Evolutionary conservation across 2,113 vertebrate species (phyloP), one percentile per base, ranked within the genome.

Genomic region (Chionomys nivalis): DNA sequence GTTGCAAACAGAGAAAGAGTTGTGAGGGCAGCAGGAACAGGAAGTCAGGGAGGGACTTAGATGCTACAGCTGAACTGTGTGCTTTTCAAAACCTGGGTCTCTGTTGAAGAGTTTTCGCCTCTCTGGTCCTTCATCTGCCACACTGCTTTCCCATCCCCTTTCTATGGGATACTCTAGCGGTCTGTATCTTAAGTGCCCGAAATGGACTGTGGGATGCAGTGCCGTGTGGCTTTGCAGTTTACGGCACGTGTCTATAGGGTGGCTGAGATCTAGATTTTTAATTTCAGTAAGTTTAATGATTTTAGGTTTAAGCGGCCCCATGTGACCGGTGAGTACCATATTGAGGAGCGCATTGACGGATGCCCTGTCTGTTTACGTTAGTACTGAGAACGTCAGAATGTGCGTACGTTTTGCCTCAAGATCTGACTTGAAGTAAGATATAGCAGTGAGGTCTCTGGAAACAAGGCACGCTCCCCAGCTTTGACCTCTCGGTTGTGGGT

Each of bases 41-140:
- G 44, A 47, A 12, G 12, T 36, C 14, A 79, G 36, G 36, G 9
- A 75, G 36, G 12, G 49, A 44, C 33, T 14, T 7, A 58, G 26
- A 42, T 0, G 0, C 4, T 33, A 36, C 21, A 17, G 24, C 0
- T 11, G 0, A 44, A 31, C 33, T 16, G 0, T 3, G 47, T 1
- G 1, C 28, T 47, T 78, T 36, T 65, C 68, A 47, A 61, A 47
- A 11, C 55, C 42, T 44, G 55, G 7, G 2, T 47, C 49, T 61
- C 7, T 61, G 83, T 76, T 63, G 5, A 85, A 83, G 55, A 76
- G 36, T 44, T 7, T 87, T 63, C 31, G 28, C 63, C 44, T 81
- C 58, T 95, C 61, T 10, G 73, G 0, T 19, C 66, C 31, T 85
- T 92, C 24, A 55, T 14, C 70, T 52, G 1, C 58, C 47, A 31